A percentile compares a stretch with the other conserved stretches of the same genome.
Conservation (phyloP, 2,888 invertebrate genomes). For the Panopea generosa region DNA sequence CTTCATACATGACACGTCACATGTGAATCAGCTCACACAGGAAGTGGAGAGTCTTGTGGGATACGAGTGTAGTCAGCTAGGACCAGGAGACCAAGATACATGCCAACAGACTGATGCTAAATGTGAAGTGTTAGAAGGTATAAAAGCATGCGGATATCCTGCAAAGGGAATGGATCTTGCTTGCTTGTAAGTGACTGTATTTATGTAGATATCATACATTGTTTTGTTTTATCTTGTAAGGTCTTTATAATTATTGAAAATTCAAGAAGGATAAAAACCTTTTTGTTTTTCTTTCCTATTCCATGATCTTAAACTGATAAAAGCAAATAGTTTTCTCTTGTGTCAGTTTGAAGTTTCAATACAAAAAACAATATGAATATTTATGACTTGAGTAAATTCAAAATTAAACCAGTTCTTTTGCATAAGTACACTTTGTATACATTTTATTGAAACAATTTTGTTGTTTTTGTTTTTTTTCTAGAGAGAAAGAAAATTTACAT, state of each 20-base stretch:
- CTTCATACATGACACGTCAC: neutral
- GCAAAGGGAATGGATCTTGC: conserved; percentile 2
- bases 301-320: too few relatives aligned
- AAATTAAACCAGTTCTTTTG: too few relatives aligned
- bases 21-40: neutral
- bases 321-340: too few relatives aligned
- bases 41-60: conserved; percentile 36
- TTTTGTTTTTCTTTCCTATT: too few relatives aligned
- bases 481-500: conserved; percentile 24
- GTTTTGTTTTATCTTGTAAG: too few relatives aligned
- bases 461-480: conserved; percentile 26
- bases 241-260: too few relatives aligned
- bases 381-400: too few relatives aligned
- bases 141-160: conserved; percentile 16
- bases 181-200: conserved; percentile 15
- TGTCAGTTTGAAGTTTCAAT: too few relatives aligned
- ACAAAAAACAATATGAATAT: too few relatives aligned
- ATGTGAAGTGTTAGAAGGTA: conserved; percentile 24
- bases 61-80: conserved; percentile 35
- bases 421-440: too few relatives aligned
- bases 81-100: conserved; percentile 11
- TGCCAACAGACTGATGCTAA: conserved; percentile 8
- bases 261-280: too few relatives aligned
- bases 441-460: too few relatives aligned
- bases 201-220: neutral